A percentile compares a stretch with the other conserved stretches of the same genome.
phyloP scores from a whole-genome alignment of 2,113 vertebrate genomes.

The Herpetotheres cachinnans region DNA sequence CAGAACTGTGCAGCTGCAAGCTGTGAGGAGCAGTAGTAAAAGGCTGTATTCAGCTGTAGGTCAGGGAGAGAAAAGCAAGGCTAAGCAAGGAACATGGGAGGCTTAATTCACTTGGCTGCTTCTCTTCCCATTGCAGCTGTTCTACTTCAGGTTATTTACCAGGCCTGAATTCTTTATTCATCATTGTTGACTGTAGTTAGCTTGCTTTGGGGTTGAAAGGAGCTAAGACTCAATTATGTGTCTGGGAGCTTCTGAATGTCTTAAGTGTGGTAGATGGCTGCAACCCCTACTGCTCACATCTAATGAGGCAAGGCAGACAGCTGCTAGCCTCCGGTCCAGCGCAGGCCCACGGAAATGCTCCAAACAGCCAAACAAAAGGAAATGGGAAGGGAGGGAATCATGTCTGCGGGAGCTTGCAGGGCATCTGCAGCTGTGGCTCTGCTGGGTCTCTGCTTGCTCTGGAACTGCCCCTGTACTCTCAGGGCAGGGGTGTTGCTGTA shows the following conservation, averaged over 20 bases:
- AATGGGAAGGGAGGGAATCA: neutral
- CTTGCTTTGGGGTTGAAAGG: constrained; percentile 32
- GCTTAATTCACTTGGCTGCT: constrained; percentile 45
- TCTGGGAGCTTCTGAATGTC: constrained; percentile 17
- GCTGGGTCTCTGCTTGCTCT: neutral
- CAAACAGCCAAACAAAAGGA: neutral
- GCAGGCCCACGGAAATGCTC: neutral
- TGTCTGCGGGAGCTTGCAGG: neutral
- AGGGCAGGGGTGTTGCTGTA: neutral
- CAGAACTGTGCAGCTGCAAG: neutral
- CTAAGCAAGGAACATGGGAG: constrained; percentile 3
- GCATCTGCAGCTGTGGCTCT: neutral
- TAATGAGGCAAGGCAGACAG: constrained; percentile 6
- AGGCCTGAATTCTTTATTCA: constrained; percentile 32
- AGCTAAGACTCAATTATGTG: constrained; percentile 43
- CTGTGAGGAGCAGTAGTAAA: neutral
- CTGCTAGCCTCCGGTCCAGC: neutral
- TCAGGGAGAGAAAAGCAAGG: constrained; percentile 24
- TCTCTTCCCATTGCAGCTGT: constrained; percentile 20
- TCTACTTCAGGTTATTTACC: constrained; percentile 57
- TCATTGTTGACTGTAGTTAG: constrained; percentile 8
- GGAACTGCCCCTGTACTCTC: no score
- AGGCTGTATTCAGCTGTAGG: neutral
- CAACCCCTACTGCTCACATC: neutral
- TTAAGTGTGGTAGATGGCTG: neutral